These are phyloP conservation scores for Caenorhabditis sp. DNA, from an alignment of 2,888 invertebrate species.

Conservation along the genomic window DNA sequence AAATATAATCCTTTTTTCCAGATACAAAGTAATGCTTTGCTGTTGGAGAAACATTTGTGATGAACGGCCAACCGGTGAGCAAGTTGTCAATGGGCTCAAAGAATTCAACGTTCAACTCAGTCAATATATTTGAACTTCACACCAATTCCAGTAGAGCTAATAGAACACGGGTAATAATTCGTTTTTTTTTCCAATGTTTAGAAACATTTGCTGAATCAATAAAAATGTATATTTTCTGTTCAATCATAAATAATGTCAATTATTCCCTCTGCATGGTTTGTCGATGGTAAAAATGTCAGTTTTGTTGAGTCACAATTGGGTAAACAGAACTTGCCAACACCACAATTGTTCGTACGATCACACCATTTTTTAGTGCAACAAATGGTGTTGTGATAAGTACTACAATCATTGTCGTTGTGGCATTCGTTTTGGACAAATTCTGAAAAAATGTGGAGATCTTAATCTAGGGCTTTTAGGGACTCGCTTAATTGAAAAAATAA, in stretches of 20 bases:
- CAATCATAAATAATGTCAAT: constrained; percentile 46
- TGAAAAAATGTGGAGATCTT: constrained; percentile 14
- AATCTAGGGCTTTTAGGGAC: no score
- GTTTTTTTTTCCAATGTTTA: neutral
- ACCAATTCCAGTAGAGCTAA: constrained; percentile 14
- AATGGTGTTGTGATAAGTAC: constrained; percentile 14
- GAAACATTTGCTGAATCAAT: constrained; percentile 12
- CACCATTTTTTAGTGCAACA: constrained; percentile 61
- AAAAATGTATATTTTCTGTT: constrained; percentile 9
- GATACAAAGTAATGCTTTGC: constrained; percentile 65
- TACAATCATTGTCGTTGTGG: constrained; percentile 32
- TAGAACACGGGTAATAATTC: constrained; percentile 19
- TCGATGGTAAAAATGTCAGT: constrained; percentile 31
- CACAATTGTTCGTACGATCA: constrained; percentile 50
- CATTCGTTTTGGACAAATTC: constrained; percentile 49
- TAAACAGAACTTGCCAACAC: constrained; percentile 43
- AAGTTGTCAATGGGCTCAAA: constrained; percentile 56
- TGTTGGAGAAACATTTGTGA: constrained; percentile 61
- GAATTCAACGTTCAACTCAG: constrained; percentile 64
- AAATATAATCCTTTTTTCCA: constrained; percentile 29
- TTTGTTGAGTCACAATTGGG: constrained; percentile 32
- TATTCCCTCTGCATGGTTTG: constrained; percentile 27
- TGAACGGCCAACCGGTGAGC: constrained; percentile 62
- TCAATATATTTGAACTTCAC: constrained; percentile 53
- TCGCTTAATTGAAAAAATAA: no score